Conservation (phyloP, 2,888 invertebrate species). For the Euphydryas editha region DNA sequence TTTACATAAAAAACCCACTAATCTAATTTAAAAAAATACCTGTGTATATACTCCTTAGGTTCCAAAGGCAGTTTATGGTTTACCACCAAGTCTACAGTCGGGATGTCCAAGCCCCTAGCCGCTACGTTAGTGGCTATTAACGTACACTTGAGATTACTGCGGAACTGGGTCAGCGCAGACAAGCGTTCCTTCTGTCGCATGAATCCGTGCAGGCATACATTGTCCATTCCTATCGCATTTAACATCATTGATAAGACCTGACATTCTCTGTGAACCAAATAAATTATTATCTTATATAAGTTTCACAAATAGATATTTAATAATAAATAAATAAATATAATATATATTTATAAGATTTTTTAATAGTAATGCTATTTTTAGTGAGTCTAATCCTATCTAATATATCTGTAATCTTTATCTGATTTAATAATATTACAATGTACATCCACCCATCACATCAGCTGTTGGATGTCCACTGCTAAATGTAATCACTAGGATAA, state of each 20-base stretch:
- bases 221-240: slow-evolving; percentile 93
- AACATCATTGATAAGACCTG: slow-evolving; percentile 95
- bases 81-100: slow-evolving; percentile 96
- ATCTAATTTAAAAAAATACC: slow-evolving; percentile 52
- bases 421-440: too few species aligned
- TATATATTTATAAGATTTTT: too few species aligned
- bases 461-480: too few species aligned
- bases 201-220: slow-evolving; percentile 96
- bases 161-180: slow-evolving; percentile 93
- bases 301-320: too few species aligned
- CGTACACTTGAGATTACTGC: slow-evolving; percentile 93
- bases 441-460: too few species aligned
- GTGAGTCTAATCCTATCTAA: too few species aligned
- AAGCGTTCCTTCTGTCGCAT: slow-evolving; percentile 94
- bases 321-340: too few species aligned
- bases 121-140: slow-evolving; percentile 99
- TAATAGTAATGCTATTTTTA: too few species aligned
- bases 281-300: neutral
- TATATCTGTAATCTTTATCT: too few species aligned
- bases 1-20: neutral
- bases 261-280: slow-evolving; percentile 86
- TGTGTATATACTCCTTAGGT: slow-evolving; percentile 97
- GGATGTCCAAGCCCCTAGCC: slow-evolving; percentile 97
- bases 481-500: too few species aligned
- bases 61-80: slow-evolving; percentile 97